phyloP scores from a whole-genome alignment of 1,140 invertebrate species.

The Frieseomelitta varia region DNA sequence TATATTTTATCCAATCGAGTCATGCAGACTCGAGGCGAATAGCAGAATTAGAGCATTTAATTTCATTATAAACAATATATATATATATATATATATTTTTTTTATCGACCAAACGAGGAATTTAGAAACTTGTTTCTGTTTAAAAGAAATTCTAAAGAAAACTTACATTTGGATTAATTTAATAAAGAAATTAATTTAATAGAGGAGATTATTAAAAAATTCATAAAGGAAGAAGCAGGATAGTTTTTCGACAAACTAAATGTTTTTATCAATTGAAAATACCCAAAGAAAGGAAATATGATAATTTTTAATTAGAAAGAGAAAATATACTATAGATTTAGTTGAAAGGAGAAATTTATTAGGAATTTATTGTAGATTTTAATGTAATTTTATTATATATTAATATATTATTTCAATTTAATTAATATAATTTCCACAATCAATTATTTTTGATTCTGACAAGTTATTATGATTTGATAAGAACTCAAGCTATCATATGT shows the following conservation, averaged over 20 bases:
- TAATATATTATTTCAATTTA: too few relatives aligned
- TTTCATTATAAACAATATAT: neutral
- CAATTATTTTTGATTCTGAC: neutral
- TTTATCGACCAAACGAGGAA: too few relatives aligned
- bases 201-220: neutral
- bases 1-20: too few relatives aligned
- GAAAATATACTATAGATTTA: neutral
- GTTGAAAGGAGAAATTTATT: neutral
- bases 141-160: too few relatives aligned
- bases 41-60: neutral
- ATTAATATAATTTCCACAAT: too few relatives aligned
- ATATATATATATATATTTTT: too few relatives aligned
- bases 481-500: neutral
- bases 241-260: neutral
- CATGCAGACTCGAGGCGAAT: too few relatives aligned
- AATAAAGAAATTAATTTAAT: too few relatives aligned
- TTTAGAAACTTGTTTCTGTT: too few relatives aligned
- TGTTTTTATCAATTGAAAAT: neutral
- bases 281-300: neutral
- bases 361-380: neutral
- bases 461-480: neutral
- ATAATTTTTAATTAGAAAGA: neutral
- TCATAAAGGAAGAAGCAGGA: neutral
- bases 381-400: too few relatives aligned
- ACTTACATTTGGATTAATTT: too few relatives aligned